phyloP scores from a whole-genome alignment of 2,113 vertebrate genomes.

The Picathartes gymnocephalus region DNA sequence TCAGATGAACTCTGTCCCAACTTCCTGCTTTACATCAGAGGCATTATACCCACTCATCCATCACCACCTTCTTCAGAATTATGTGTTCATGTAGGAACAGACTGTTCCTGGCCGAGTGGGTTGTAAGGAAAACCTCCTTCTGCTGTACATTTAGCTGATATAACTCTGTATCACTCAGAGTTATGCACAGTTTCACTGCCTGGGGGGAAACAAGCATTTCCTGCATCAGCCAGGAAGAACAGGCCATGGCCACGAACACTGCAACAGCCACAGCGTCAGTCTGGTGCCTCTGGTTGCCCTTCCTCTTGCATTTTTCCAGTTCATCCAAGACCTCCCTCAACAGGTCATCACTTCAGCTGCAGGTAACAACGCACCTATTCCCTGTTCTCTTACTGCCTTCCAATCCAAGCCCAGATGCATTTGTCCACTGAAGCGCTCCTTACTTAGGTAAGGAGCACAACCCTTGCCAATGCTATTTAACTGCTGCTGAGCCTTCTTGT shows the following conservation, averaged over 20 bases:
- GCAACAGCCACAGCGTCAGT: neutral
- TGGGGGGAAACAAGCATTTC: neutral
- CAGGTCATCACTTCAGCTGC: neutral
- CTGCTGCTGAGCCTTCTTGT: neutral
- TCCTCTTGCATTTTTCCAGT: neutral
- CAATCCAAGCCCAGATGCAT: neutral
- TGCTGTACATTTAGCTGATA: neutral
- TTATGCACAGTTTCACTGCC: neutral
- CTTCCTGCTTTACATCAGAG: neutral
- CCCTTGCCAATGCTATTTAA: neutral
- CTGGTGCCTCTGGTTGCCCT: neutral
- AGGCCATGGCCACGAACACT: fast-evolving
- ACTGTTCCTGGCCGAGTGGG: neutral
- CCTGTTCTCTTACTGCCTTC: neutral
- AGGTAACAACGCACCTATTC: neutral
- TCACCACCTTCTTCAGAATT: neutral
- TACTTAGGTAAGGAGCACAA: neutral
- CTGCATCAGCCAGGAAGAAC: neutral
- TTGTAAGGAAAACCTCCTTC: neutral
- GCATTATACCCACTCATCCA: neutral
- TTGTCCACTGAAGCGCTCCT: neutral
- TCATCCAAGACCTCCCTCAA: neutral
- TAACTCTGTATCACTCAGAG: neutral
- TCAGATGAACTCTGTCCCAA: neutral
- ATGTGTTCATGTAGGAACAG: neutral